Evolutionary conservation across 1,140 invertebrate species (phyloP).

Genomic region (Drosophila baimaii): DNA sequence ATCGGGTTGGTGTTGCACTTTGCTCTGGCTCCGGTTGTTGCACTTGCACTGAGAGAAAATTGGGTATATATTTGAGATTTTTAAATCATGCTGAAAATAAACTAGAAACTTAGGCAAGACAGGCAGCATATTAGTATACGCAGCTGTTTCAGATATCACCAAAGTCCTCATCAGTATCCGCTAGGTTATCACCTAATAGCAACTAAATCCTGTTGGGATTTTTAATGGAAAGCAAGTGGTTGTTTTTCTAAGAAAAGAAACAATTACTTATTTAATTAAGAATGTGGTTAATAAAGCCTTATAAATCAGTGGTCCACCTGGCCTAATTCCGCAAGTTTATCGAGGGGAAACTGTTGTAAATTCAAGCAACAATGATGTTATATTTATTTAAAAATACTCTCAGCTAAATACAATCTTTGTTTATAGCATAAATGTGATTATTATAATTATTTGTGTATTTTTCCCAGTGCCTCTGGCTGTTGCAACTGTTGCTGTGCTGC

Average conservation of each 20-base stretch:
- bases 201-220: neutral
- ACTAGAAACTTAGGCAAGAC: neutral
- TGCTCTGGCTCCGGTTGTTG: conserved; percentile 42
- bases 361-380: too few species aligned
- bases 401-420: neutral
- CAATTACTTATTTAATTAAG: neutral
- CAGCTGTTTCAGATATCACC: neutral
- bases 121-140: neutral
- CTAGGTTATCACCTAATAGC: neutral
- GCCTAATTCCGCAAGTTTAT: too few species aligned
- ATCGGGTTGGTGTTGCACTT: conserved; percentile 62
- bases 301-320: too few species aligned
- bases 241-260: too few species aligned
- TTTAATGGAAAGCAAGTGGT: too few species aligned
- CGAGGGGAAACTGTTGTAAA: too few species aligned
- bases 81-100: neutral
- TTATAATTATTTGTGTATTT: neutral
- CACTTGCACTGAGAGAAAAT: conserved; percentile 19
- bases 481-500: conserved; percentile 45
- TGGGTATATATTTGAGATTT: too few species aligned
- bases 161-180: neutral
- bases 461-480: conserved; percentile 4
- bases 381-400: too few species aligned
- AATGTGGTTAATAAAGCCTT: neutral
- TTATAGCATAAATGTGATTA: neutral